phyloP scores from a whole-genome alignment of 2,113 vertebrate species.

The Plecotus auritus region DNA sequence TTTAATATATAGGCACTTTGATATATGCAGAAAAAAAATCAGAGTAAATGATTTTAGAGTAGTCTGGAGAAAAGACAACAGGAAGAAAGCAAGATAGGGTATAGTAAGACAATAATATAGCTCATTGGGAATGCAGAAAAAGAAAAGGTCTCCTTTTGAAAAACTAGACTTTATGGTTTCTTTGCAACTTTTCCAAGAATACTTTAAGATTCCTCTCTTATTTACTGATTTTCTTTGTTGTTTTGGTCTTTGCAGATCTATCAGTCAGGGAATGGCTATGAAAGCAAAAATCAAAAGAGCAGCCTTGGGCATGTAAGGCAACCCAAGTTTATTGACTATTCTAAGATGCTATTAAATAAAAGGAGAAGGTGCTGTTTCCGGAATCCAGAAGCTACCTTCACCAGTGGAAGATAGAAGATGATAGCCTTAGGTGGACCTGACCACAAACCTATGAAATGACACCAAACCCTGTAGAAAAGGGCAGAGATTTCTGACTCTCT shows the following conservation, averaged over 20 bases:
- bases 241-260: not conserved
- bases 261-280: not conserved
- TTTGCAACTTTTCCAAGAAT: not conserved
- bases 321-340: not conserved
- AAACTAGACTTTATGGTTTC: not conserved
- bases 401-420: not conserved
- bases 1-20: not conserved
- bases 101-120: not conserved
- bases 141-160: not conserved
- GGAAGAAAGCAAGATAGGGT: not conserved
- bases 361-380: too few relatives aligned
- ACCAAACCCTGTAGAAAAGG: not conserved
- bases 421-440: not conserved
- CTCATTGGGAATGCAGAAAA: not conserved
- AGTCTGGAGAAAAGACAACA: not conserved
- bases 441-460: not conserved
- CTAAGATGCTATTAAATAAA: not conserved
- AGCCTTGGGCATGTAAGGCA: not conserved
- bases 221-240: not conserved
- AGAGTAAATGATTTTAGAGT: not conserved
- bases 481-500: not conserved
- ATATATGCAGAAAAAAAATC: not conserved
- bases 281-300: not conserved
- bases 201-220: not conserved
- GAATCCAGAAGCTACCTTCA: not conserved